Percentiles rank a stretch among this genome's conserved stretches.
Conservation (phyloP, 2,888 invertebrate genomes). For the Abrostola tripartita region DNA sequence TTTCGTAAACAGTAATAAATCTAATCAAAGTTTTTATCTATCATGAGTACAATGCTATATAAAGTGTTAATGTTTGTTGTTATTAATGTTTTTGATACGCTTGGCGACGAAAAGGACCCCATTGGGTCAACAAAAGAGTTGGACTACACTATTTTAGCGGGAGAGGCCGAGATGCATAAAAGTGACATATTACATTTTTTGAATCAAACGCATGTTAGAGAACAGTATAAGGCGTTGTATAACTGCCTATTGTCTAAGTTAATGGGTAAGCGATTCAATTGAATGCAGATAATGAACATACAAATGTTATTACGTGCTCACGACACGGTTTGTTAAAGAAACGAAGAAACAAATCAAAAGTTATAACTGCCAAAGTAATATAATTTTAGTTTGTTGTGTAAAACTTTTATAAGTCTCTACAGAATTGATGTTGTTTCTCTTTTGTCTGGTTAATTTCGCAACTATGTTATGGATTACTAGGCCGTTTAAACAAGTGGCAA, state of each 20-base stretch:
- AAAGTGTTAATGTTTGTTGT: constrained; percentile 38
- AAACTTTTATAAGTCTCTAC: background rate
- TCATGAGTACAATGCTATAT: constrained; percentile 35
- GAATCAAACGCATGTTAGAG: constrained; percentile 67
- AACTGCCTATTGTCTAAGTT: constrained; percentile 70
- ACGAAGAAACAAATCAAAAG: constrained; percentile 44
- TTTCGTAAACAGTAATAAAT: constrained; percentile 5
- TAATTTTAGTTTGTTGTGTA: background rate
- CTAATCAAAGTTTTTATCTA: constrained; percentile 1
- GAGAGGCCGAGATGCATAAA: constrained; percentile 76
- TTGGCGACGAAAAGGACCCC: constrained; percentile 46
- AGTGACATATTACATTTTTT: constrained; percentile 74
- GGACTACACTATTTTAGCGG: constrained; percentile 75
- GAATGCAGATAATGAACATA: constrained; percentile 4
- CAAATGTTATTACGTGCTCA: constrained; percentile 5
- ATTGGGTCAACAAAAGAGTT: constrained; percentile 62
- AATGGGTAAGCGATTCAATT: constrained; percentile 59
- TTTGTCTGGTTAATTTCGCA: background rate
- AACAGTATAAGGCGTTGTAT: constrained; percentile 73
- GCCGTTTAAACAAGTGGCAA: no score
- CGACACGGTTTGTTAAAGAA: constrained; percentile 40
- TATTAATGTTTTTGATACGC: constrained; percentile 26
- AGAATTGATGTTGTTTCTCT: background rate
- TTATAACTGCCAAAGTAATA: constrained; percentile 13
- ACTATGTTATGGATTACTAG: background rate